These are phyloP conservation scores for Eospalax fontanierii DNA, from an alignment of 2,797 vertebrate genomes.

Conservation along the genomic window DNA sequence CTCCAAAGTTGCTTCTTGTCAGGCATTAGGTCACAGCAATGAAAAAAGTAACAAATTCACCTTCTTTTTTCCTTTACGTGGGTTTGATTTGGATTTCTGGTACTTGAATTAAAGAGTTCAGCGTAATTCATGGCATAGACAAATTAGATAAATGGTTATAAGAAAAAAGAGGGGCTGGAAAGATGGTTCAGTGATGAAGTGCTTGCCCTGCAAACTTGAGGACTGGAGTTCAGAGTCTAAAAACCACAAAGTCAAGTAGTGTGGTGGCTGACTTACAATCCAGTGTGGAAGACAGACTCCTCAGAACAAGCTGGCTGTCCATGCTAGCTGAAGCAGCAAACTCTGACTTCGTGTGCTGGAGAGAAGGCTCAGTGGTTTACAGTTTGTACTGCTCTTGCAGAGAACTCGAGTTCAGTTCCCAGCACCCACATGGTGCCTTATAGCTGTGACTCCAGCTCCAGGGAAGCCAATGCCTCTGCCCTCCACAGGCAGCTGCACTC, in stretches of 20 bases:
- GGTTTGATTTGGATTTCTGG: slow-evolving; percentile 37
- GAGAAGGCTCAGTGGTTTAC: neutral
- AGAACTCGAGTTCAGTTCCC: neutral
- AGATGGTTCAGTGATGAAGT: neutral
- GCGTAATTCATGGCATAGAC: slow-evolving; percentile 7
- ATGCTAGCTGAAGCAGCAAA: neutral
- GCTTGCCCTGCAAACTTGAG: neutral
- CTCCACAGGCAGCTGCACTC: neutral
- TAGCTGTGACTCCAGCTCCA: neutral
- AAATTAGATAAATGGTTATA: neutral
- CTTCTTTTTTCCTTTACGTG: neutral
- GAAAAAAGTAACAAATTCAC: neutral
- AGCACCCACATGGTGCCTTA: neutral
- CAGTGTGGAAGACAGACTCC: neutral
- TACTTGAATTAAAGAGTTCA: slow-evolving; percentile 27
- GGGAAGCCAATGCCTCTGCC: neutral
- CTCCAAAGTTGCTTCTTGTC: neutral
- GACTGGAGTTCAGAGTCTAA: neutral
- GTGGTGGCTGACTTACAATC: neutral
- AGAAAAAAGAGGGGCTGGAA: neutral
- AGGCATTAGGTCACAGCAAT: neutral
- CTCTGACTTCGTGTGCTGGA: neutral
- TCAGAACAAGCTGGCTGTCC: neutral
- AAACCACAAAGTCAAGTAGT: neutral
- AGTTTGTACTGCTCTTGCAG: neutral